Evolutionary conservation across 1,140 invertebrate species (phyloP).

Genomic region (Drosophila melanogaster): DNA sequence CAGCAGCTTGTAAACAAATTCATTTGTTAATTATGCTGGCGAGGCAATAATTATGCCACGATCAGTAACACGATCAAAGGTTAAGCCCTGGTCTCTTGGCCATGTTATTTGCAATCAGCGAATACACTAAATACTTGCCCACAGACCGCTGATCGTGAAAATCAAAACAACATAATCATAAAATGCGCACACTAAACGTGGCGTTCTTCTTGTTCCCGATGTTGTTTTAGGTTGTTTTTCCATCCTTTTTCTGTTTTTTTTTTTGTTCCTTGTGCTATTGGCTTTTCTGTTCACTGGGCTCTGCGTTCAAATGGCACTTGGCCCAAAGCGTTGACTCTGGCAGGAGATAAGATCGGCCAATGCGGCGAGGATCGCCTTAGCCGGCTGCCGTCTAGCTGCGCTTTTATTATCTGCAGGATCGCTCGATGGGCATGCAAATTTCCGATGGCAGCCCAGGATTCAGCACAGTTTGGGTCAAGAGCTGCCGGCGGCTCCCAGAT

Average conservation of each 20-base stretch:
- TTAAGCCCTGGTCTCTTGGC: constrained; percentile 49
- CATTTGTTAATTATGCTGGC: constrained; percentile 83
- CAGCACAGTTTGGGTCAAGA: constrained; percentile 12
- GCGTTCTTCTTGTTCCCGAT: constrained; percentile 59
- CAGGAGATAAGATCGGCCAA: constrained; percentile 73
- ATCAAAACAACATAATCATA: constrained; percentile 83
- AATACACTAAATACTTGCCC: constrained; percentile 57
- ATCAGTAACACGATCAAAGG: constrained; percentile 82
- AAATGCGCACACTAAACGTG: constrained; percentile 79
- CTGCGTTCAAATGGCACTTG: constrained; percentile 79
- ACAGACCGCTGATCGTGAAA: constrained; percentile 73
- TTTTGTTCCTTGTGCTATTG: constrained; percentile 9
- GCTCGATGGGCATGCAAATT: constrained; percentile 81
- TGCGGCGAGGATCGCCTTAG: constrained; percentile 23
- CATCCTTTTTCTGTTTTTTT: constrained; percentile 9
- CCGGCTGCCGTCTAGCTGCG: constrained; percentile 41
- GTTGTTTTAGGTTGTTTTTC: constrained; percentile 40
- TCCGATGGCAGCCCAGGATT: constrained; percentile 62
- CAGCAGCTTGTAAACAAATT: constrained; percentile 66
- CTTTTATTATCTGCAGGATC: constrained; percentile 82
- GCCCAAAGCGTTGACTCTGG: constrained; percentile 71
- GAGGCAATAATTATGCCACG: constrained; percentile 77
- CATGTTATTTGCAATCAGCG: constrained; percentile 64
- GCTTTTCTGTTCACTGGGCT: constrained; percentile 62
- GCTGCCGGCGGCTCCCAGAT: constrained; percentile 35